Conservation (phyloP, 2,797 vertebrate genomes). For the Ispidina lecontei region DNA sequence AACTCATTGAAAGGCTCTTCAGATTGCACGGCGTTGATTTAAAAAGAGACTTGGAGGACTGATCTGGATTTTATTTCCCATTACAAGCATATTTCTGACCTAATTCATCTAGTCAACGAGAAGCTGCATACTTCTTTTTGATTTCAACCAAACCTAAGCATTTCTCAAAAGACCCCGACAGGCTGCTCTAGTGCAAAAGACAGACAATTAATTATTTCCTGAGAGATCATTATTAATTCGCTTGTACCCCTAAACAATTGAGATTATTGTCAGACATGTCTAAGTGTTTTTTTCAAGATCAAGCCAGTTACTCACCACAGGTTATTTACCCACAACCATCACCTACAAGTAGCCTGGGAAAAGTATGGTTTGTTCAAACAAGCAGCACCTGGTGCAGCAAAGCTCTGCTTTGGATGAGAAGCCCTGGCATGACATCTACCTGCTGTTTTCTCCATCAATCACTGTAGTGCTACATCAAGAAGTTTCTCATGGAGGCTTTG, state of each 20-base stretch:
- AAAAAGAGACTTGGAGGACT: not conserved
- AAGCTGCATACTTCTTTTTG: not conserved
- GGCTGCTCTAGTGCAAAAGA: not conserved
- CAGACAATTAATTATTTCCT: not conserved
- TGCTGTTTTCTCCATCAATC: not conserved
- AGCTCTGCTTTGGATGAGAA: not conserved
- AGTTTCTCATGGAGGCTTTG: not conserved
- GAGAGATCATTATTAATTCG: not conserved
- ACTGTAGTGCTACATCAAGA: not conserved
- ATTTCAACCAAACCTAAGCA: not conserved
- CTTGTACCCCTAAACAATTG: not conserved
- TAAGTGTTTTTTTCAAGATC: not conserved
- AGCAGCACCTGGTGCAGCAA: not conserved
- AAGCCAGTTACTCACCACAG: not conserved
- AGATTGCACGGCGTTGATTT: not conserved
- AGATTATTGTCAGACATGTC: not conserved
- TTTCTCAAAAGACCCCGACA: not conserved
- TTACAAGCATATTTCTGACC: not conserved
- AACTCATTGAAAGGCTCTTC: not conserved
- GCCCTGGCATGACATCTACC: not conserved
- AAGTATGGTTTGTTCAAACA: not conserved
- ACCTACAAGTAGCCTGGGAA: not conserved
- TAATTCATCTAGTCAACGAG: not conserved
- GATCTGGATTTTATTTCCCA: constrained; percentile 24
- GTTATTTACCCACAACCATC: not conserved